Evolutionary conservation across 2,113 vertebrate genomes (phyloP).

Genomic region (Baryphthengus martii): DNA sequence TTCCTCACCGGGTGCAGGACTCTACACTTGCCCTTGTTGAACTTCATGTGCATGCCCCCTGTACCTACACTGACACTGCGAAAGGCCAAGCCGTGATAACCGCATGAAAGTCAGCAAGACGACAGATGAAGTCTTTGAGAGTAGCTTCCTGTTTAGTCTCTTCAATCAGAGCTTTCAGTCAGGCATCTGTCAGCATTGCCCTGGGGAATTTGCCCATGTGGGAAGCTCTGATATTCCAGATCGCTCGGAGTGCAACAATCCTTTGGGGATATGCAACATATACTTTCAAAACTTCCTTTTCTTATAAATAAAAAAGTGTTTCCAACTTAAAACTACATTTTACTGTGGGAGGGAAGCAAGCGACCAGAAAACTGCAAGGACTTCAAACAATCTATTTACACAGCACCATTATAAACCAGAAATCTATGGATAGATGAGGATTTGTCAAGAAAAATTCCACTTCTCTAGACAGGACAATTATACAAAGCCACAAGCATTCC

Average conservation of each 20-base stretch:
- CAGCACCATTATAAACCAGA: neutral
- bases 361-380: neutral
- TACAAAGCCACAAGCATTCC: neutral
- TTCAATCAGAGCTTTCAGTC: neutral
- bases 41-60: neutral
- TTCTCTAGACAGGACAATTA: neutral
- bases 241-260: accelerated
- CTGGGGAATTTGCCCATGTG: neutral
- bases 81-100: neutral
- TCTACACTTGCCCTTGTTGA: neutral
- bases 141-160: accelerated
- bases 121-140: neutral
- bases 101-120: neutral
- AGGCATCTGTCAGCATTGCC: neutral
- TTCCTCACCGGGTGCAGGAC: neutral
- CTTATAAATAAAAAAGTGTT: neutral
- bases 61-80: neutral
- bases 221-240: neutral
- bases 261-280: neutral
- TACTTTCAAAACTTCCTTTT: neutral
- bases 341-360: neutral
- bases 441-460: conserved; percentile 7
- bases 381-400: neutral
- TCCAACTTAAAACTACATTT: neutral
- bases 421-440: neutral